Conservation (phyloP, 2,797 vertebrate genomes). For the Pangasius mekongensis region DNA sequence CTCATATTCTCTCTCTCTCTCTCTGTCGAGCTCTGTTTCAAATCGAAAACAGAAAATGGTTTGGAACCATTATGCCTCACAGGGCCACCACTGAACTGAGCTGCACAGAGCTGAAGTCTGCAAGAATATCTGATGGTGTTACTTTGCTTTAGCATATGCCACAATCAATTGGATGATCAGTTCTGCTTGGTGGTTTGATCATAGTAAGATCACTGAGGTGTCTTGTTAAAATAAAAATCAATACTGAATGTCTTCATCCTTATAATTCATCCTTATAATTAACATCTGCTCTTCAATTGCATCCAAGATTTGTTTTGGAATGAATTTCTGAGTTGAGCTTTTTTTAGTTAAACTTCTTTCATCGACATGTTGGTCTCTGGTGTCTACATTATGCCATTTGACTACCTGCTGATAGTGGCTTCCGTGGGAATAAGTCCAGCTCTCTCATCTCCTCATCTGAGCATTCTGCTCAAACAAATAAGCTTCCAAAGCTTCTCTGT, state of each 20-base stretch:
- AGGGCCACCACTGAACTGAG: constrained; percentile 24
- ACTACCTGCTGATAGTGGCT: not conserved
- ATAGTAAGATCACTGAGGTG: not conserved
- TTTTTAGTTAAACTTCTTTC: not conserved
- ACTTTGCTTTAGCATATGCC: not conserved
- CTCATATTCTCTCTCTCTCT: constrained; percentile 50
- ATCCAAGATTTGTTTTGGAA: not conserved
- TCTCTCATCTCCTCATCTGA: not conserved
- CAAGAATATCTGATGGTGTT: not conserved
- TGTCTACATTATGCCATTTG: not conserved
- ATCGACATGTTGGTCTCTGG: not conserved
- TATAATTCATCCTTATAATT: not conserved
- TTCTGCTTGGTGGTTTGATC: not conserved
- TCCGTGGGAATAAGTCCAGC: not conserved
- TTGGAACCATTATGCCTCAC: constrained; percentile 61
- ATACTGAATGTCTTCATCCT: not conserved
- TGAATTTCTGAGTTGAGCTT: not conserved
- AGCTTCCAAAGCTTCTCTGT: not conserved
- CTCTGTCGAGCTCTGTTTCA: constrained; percentile 53
- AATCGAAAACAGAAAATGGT: constrained; percentile 72
- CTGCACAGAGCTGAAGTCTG: constrained; percentile 60
- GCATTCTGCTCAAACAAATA: not conserved
- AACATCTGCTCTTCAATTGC: not conserved
- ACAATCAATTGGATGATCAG: not conserved
- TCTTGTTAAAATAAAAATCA: not conserved